Evolutionary conservation across 1,140 invertebrate genomes (phyloP), one percentile per base, ranked within the genome.

Genomic region (Drosophila lacertosa): DNA sequence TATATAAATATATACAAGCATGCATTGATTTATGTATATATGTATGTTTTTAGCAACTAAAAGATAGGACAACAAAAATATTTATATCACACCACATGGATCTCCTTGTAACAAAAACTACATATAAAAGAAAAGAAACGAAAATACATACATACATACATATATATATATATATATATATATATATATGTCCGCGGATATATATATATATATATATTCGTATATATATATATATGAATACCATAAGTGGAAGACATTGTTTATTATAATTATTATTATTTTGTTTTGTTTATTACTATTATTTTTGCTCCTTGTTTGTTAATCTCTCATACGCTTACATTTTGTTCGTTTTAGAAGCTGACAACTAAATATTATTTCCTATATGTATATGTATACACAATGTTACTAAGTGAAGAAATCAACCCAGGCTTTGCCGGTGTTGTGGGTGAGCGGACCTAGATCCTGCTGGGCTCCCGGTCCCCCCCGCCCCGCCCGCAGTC

Each of bases 311-410:
- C 58, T 50, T 45, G 16, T 55, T 62, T 51, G 16, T 57, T 47
- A 55, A 63, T 32, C 35, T 63, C 57, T 62, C 50, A 54, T 72
- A 72, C 26, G 62, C 64, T 54, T 59, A 62, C 18, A 47, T 58
- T 71, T 13, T 40, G 32, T 58, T 37, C 47, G 37, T 60, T 59
- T 67, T 60, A 47, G 40, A 72, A 70, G 53, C 51, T 64, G 66
- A 60, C 68, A 62, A 68, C 48, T 50, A 57, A 73, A 68, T 57
- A 65, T 74, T 70, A 65, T 77, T 65, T 77, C 70, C 70, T 77
- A 70, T 77, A 74, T 77, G 59, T 77, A 77, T 73, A 74, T 76
- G 58, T 77, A 70, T 70, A 77, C 64, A 74, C 70, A 68, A 73
- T 74, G 74, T 76, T 76, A 76, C 74, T 73, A 76, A 68, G 33